Evolutionary conservation across 2,797 vertebrate genomes (phyloP), one percentile per base, ranked within the genome.

Genomic region (Todus mexicanus): DNA sequence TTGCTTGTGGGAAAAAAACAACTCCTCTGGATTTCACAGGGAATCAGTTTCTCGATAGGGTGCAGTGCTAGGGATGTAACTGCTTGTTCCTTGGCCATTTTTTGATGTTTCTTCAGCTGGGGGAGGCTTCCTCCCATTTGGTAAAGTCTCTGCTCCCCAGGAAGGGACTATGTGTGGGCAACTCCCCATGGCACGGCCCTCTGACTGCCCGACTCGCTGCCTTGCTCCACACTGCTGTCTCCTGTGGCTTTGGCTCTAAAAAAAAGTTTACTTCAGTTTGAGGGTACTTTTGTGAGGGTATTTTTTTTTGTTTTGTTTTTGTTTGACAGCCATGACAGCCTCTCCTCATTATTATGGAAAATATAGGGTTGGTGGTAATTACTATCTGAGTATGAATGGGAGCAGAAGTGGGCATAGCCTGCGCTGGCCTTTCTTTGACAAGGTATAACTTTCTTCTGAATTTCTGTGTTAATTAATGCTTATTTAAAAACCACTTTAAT

Each of bases 321-420:
- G 96, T 98, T 98, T 98, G 98, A 98, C 97, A 97, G 98, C 98
- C 97, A 96, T 98, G 98, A 98, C 98, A 98, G 97, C 97, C 96
- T 97, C 93, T 97, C 97, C 98, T 98, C 98, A 98, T 98, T 98
- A 98, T 98, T 98, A 98, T 98, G 98, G 98, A 98, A 98, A 98
- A 98, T 98, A 98, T 97, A 98, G 98, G 98, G 98, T 98, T 98
- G 98, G 97, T 97, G 96, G 97, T 98, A 98, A 98, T 98, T 98
- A 98, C 98, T 98, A 97, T 98, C 97, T 97, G 98, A 98, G 97
- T 97, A 97, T 98, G 98, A 98, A 98, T 98, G 97, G 98, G 98
- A 98, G 98, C 97, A 98, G 97, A 98, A 98, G 97, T 98, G 98
- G 97, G 98, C 98, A 98, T 96, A 98, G 98, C 98, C 98, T 95